phyloP scores from a whole-genome alignment of 1,140 invertebrate species.

The Drosophila triauraria region DNA sequence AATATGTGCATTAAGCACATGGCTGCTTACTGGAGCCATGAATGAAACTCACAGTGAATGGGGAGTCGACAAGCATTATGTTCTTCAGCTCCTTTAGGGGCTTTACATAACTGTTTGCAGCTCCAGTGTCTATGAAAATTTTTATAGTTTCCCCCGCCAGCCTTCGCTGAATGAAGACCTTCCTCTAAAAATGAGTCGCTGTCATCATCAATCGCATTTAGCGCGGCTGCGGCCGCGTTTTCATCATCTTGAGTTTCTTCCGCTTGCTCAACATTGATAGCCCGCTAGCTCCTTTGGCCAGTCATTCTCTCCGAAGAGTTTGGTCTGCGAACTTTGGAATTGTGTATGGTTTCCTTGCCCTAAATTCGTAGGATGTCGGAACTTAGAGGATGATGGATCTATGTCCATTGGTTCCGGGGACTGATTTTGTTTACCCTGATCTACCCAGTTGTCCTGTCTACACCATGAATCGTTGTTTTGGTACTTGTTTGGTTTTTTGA shows the following conservation, averaged over 20 bases:
- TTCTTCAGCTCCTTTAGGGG: conserved; percentile 22
- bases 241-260: conserved; percentile 9
- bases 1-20: neutral
- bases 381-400: neutral
- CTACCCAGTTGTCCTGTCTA: conserved; percentile 1
- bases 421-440: neutral
- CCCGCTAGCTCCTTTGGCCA: conserved; percentile 7
- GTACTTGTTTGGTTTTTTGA: conserved; percentile 12
- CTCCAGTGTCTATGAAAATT: conserved; percentile 1
- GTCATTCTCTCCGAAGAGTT: neutral
- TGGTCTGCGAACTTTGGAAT: conserved; percentile 8
- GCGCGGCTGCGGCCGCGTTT: neutral
- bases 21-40: conserved; percentile 14
- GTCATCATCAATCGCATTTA: conserved; percentile 1
- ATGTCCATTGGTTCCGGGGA: conserved; percentile 18
- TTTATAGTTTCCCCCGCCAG: conserved; percentile 30
- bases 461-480: neutral
- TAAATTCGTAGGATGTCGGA: conserved; percentile 1
- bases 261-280: neutral
- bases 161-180: conserved; percentile 18
- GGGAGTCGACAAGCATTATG: conserved; percentile 13
- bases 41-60: conserved; percentile 25
- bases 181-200: conserved; percentile 19
- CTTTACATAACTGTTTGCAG: conserved; percentile 23
- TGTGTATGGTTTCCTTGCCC: neutral